A percentile compares a stretch with the other conserved stretches of the same genome.
These are phyloP conservation scores for Alethe diademata DNA, from an alignment of 2,113 vertebrate genomes.

Conservation along the genomic window DNA sequence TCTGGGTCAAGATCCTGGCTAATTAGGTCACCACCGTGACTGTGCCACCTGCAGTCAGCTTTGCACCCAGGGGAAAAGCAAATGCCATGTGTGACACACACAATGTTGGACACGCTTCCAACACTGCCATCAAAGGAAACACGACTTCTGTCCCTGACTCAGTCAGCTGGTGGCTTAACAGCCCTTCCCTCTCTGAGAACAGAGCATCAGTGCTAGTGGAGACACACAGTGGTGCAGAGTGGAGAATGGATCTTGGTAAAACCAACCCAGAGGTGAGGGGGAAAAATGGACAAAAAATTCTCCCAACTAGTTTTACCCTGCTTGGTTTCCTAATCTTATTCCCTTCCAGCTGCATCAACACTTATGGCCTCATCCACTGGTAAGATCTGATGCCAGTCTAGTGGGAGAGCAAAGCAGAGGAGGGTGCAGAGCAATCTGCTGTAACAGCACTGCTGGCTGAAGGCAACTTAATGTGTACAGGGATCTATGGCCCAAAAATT, in stretches of 20 bases:
- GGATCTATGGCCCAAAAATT: not conserved
- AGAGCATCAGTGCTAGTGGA: not conserved
- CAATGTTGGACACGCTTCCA: accelerated
- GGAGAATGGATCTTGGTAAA: not conserved
- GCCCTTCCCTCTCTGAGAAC: not conserved
- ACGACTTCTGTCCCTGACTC: accelerated
- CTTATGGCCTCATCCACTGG: not conserved
- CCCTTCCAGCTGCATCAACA: not conserved
- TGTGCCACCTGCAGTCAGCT: not conserved
- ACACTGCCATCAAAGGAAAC: not conserved
- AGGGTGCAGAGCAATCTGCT: not conserved
- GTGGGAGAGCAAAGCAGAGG: not conserved
- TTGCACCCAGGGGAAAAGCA: not conserved
- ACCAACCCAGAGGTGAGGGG: accelerated
- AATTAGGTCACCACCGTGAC: not conserved
- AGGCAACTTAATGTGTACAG: not conserved
- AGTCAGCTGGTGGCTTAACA: not conserved
- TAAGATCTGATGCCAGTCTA: not conserved
- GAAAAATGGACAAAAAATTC: not conserved
- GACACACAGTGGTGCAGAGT: not conserved
- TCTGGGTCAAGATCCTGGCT: not conserved
- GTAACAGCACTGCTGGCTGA: not conserved
- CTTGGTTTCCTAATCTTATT: not conserved
- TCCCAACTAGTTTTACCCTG: not conserved
- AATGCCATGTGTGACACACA: not conserved